Base-by-base conservation (phyloP, 2,888 invertebrate genomes). In the Branchinecta sandiegonensis region DNA sequence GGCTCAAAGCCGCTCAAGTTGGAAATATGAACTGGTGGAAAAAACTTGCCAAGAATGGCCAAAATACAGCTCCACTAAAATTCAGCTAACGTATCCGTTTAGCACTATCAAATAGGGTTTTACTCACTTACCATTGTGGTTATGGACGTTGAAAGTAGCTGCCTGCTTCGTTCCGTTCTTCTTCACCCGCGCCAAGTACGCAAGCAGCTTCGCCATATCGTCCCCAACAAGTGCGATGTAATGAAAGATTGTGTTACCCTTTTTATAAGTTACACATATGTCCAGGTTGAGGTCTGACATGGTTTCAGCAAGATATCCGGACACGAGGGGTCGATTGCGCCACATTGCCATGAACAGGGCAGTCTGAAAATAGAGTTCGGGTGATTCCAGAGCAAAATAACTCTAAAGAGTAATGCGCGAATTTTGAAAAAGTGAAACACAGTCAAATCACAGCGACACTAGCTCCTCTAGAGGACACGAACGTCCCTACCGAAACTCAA, bases 221-320 rank as follows among this genome's bases (percentile, higher is more conserved):
- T 69, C 69, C 13, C 69, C 69, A 47, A 47, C 48, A 37, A 50
- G 46, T 9, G 65, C 56, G 13, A 69, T 37, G n/a, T 50, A 47
- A 47, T 69, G 69, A 48, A 69, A 65, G n/a, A 69, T 10, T 14
- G 48, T 65, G 46, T 69, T 69, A 5, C 69, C 69, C 37, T 67
- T 65, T 14, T 50, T 48, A 17, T 65, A 67, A 9, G 65, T 68
- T 37, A 65, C 47, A 48, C 67, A 66, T n/a, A 69, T n/a, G 9
- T 48, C 37, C 2, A 69, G 46, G 8, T 66, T 47, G n/a, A 69
- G 50, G 37, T 48, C 65, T 37, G 17, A 47, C 69, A 69, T 69
- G 46, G 69, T 69, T 47, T 69, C 69, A 47, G 69, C 69, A 48
- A 69, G 48, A 48, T 69, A 69, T 4, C 69, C 69, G n/a, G 68